Conservation (phyloP, 2,113 vertebrate genomes). For the Gobius niger region DNA sequence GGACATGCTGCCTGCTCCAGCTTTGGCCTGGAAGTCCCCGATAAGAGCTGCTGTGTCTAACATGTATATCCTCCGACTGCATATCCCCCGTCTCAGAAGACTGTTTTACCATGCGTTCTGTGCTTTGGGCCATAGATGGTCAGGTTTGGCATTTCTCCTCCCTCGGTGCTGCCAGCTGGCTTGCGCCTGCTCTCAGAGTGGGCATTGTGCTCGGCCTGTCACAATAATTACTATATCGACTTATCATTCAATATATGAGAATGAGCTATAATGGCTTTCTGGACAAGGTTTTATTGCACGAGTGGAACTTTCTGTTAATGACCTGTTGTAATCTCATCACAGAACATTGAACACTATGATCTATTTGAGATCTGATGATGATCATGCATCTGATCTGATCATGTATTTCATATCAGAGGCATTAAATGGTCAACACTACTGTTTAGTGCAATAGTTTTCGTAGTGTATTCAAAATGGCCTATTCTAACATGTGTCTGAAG, state of each 20-base stretch:
- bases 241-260: not conserved
- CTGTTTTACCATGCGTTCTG: conserved; percentile 21
- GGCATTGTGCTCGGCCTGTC: not conserved
- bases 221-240: not conserved
- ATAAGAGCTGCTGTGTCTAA: conserved; percentile 68
- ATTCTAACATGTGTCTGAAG: conserved; percentile 32
- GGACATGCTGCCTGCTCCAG: conserved; percentile 64
- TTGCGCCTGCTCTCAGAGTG: conserved; percentile 48
- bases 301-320: not conserved
- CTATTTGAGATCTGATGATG: too few species aligned
- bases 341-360: too few species aligned
- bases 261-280: not conserved
- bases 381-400: too few species aligned
- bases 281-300: not conserved
- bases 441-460: not conserved
- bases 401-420: too few species aligned
- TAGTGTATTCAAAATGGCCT: not conserved
- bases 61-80: conserved; percentile 33
- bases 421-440: too few species aligned
- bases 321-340: not conserved
- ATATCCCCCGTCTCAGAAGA: conserved; percentile 17
- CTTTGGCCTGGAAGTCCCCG: conserved; percentile 65
- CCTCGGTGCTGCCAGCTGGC: conserved; percentile 43
- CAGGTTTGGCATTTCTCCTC: conserved; percentile 34
- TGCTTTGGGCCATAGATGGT: conserved; percentile 41